Base-by-base conservation (phyloP, 2,113 vertebrate genomes). In the Nannospalax galili region DNA sequence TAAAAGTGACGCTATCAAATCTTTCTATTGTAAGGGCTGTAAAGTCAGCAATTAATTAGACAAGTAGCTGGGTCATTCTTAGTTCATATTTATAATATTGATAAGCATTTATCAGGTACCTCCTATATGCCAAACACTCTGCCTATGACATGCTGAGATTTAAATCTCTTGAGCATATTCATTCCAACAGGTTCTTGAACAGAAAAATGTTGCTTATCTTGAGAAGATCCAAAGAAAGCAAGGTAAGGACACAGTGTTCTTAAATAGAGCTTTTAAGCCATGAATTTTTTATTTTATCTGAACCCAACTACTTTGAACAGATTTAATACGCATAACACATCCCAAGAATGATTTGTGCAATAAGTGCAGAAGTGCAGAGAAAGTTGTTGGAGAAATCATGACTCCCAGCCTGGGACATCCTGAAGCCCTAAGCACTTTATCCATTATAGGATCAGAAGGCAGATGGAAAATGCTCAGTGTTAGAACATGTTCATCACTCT, bases 241-340 rank as follows among this genome's bases (percentile, higher is more conserved):
- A 93, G 9, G 69, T 80, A 96, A 88, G 11, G 1, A 58, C 4
- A 85, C 6, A 32, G 40, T 75, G 26, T 78, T 88, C 24, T 80
- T 60, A 74, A 45, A 75, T 72, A 94, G 88, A 93, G 75, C 87
- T 94, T 93, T 96, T 88, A 94, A 94, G 69, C 28, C 26, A 67
- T 69, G 20, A 19, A 19, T 48, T 87, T 28, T 92, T 92, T 72
- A 79, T 87, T 90, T 94, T 74, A 48, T 90, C 62, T 93, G 80
- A 92, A 69, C 67, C 52, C 62, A 84, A 67, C 30, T 84, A 65
- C 62, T 81, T 64, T 65, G 30, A 70, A 45, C n/a, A 77, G n/a
- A 84, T 32, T 94, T n/a, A 88, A 87, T 35, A 35, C 77, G 28
- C 6, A 45, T 32, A 84, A 1, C 4, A 32, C 24, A 89, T 56